These are phyloP conservation scores for Diplosoma virens DNA, from an alignment of 23 tunicate species.

Conservation along the genomic window DNA sequence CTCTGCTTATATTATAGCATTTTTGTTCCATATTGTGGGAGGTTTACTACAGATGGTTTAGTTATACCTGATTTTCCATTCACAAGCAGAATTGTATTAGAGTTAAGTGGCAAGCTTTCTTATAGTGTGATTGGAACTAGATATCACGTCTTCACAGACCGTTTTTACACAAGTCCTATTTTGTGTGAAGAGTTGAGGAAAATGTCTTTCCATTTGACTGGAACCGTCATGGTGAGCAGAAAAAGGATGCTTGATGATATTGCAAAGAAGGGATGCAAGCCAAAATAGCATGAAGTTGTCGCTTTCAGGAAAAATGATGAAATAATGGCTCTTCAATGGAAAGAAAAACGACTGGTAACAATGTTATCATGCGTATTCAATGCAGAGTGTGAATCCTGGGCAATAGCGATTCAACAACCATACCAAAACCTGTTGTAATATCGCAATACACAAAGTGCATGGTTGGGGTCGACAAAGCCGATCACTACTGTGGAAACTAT, in stretches of 20 bases:
- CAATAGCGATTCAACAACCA: not conserved
- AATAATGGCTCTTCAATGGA: slow-evolving; percentile 25
- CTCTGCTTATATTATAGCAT: slow-evolving; percentile 18
- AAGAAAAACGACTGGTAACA: slow-evolving; percentile 23
- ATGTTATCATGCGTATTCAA: not conserved
- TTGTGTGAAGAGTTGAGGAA: slow-evolving; percentile 31
- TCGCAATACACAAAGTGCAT: slow-evolving; percentile 2
- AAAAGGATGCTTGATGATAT: slow-evolving; percentile 7
- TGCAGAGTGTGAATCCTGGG: not conserved
- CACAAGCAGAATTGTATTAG: slow-evolving; percentile 21
- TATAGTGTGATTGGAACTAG: slow-evolving; percentile 7
- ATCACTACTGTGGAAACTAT: not conserved
- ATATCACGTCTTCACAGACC: slow-evolving; percentile 22
- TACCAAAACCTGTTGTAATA: slow-evolving; percentile 12
- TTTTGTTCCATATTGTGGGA: slow-evolving; percentile 24
- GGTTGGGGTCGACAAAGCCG: not conserved
- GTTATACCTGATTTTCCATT: slow-evolving; percentile 16
- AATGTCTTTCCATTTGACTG: too few relatives aligned
- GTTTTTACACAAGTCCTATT: slow-evolving; percentile 24
- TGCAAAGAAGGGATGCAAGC: not conserved
- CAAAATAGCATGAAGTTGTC: slow-evolving; percentile 27
- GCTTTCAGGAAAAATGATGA: slow-evolving; percentile 11
- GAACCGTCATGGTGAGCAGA: too few relatives aligned
- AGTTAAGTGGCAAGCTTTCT: slow-evolving; percentile 5
- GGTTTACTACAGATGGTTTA: slow-evolving; percentile 11